phyloP scores from a whole-genome alignment of 1,140 invertebrate species.

The Caenorhabditis briggsae region DNA sequence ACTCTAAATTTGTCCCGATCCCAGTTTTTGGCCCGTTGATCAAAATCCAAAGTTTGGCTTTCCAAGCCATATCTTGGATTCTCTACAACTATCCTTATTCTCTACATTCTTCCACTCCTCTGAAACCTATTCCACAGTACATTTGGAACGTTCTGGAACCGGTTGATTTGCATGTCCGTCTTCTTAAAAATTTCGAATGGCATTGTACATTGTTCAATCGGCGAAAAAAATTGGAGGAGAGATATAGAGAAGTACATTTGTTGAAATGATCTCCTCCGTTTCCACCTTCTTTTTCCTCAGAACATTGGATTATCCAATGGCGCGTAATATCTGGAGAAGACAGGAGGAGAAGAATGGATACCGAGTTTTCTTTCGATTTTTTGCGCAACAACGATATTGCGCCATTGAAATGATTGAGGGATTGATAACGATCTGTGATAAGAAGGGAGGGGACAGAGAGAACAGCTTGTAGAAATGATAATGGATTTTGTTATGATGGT shows the following conservation, averaged over 20 bases:
- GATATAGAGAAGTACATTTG: slow-evolving; percentile 40
- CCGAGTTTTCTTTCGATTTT: slow-evolving; percentile 52
- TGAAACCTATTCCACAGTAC: background rate
- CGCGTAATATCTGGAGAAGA: slow-evolving; percentile 14
- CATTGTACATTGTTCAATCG: background rate
- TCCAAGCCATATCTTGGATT: no score
- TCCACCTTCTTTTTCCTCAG: background rate
- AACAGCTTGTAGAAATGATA: background rate
- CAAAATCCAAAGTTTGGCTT: no score
- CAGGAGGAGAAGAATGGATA: background rate
- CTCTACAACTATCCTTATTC: no score
- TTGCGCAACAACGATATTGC: slow-evolving; percentile 19
- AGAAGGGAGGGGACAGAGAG: background rate
- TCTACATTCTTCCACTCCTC: no score
- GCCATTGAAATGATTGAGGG: slow-evolving; percentile 11
- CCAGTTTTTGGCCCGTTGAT: no score
- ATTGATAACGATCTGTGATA: background rate
- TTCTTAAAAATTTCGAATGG: slow-evolving; percentile 2
- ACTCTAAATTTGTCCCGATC: no score
- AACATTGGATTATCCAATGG: slow-evolving; percentile 21
- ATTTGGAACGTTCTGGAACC: slow-evolving; percentile 16
- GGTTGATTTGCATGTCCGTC: background rate
- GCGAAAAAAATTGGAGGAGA: background rate
- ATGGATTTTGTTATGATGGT: slow-evolving; percentile 4
- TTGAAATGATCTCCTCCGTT: slow-evolving; percentile 34